phyloP scores from a whole-genome alignment of 2,888 invertebrate species.

The Arctia plantaginis region DNA sequence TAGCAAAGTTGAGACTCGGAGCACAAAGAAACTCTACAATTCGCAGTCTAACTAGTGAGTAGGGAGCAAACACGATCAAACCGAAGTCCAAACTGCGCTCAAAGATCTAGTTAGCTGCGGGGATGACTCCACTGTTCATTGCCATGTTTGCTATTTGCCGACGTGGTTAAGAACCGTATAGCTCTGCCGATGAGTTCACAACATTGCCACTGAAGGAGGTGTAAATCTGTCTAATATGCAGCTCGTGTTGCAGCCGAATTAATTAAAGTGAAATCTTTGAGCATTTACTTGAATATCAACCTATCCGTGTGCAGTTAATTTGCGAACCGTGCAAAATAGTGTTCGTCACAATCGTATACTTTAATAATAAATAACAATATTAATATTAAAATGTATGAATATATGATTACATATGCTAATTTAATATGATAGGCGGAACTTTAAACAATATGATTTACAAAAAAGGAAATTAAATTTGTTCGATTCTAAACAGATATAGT shows the following conservation, averaged over 20 bases:
- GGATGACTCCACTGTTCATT: constrained; percentile 71
- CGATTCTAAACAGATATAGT: background rate
- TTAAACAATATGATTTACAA: background rate
- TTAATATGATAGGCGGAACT: background rate
- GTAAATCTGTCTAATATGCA: constrained; percentile 55
- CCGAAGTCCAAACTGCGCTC: constrained; percentile 79
- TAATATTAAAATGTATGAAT: constrained; percentile 10
- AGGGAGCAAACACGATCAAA: constrained; percentile 78
- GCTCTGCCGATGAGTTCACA: constrained; percentile 55
- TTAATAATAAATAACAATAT: constrained; percentile 13
- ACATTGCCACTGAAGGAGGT: constrained; percentile 45
- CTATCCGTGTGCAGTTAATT: background rate
- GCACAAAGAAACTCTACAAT: constrained; percentile 83
- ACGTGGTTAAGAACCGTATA: constrained; percentile 55
- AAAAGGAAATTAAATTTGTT: background rate
- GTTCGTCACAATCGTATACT: constrained; percentile 36
- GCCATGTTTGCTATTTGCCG: constrained; percentile 66
- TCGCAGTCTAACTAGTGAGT: constrained; percentile 79
- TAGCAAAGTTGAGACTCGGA: constrained; percentile 77
- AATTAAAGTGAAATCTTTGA: constrained; percentile 50
- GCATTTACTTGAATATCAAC: constrained; percentile 20
- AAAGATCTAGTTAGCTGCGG: constrained; percentile 83
- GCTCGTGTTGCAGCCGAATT: constrained; percentile 46
- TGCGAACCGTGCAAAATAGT: constrained; percentile 24
- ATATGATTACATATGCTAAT: constrained; percentile 1